A percentile compares a stretch with the other conserved stretches of the same genome.
These are phyloP conservation scores for Urophycis tenuis DNA, from an alignment of 2,797 vertebrate genomes.

Conservation along the genomic window DNA sequence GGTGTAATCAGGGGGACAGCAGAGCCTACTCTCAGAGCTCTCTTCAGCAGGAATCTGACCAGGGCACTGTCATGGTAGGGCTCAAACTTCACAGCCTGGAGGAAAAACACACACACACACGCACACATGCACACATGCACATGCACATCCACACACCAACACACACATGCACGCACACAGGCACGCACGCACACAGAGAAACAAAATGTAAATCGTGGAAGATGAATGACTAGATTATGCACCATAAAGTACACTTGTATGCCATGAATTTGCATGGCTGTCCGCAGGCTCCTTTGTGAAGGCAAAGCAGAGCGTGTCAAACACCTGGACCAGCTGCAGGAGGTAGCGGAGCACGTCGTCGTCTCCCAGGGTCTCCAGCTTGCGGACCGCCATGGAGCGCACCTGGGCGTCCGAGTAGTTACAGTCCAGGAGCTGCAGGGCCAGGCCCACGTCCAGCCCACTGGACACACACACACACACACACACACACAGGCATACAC, in stretches of 20 bases:
- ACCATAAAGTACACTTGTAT: not conserved
- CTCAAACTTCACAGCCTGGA: conserved; percentile 96
- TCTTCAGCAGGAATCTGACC: conserved; percentile 90
- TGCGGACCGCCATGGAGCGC: conserved; percentile 90
- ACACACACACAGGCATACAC: not conserved
- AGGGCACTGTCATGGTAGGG: conserved; percentile 96
- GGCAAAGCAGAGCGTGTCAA: not conserved
- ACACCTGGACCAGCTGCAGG: conserved; percentile 93
- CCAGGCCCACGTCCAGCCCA: conserved; percentile 87
- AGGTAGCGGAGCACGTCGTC: conserved; percentile 94
- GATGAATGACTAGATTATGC: not conserved
- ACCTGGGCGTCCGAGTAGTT: conserved; percentile 94
- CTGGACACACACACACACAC: conserved; percentile 41
- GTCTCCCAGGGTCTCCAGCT: conserved; percentile 89
- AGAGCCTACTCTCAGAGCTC: conserved; percentile 84
- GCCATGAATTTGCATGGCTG: conserved; percentile 36
- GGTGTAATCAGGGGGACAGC: not conserved
- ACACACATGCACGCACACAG: too few species aligned
- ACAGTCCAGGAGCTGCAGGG: conserved; percentile 95
- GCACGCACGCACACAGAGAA: not conserved
- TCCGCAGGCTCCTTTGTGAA: conserved; percentile 40
- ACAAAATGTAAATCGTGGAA: not conserved
- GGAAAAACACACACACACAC: conserved; percentile 24
- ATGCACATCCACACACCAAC: not conserved
- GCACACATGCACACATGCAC: not conserved